Evolutionary conservation across 2,888 invertebrate genomes (phyloP), one percentile per base, ranked within the genome.

Genomic region (Alsophila aescularia): DNA sequence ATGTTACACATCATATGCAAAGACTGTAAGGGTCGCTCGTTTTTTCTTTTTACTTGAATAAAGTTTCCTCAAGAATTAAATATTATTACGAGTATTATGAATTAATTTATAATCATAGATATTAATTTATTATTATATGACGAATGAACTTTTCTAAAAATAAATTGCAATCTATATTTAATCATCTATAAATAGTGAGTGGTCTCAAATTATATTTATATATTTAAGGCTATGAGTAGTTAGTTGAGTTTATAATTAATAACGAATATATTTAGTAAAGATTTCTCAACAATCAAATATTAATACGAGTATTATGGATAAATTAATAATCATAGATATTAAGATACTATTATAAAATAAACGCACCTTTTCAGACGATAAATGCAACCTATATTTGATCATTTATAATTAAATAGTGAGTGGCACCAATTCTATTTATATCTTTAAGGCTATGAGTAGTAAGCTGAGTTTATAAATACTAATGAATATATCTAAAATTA

Each of bases 181-280:
- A n/a, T 6, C 1, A n/a, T 29, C 29, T 29, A 29, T 7, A n/a
- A n/a, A n/a, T 29, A 58, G 49, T 37, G 24, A 36, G 13, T 34
- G 42, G 35, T 50, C 53, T 58, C 16, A 29, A 14, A 24, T n/a
- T 37, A 6, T 53, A 42, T 53, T 37, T 24, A 53, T 47, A 53
- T 10, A 1, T 21, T 0, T 47, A 41, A 53, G 58, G 58, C 44
- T 35, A 50, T 5, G 3, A 24, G n/a, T 7, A 29, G 29, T 29
- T 29, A 1, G 29, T 29, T 29, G n/a, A n/a, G n/a, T 10, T 10
- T 29, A 29, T 29, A n/a, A 29, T 27, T n/a, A 21, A 21, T 21
- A 6, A 21, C n/a, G n/a, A n/a, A n/a, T n/a, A n/a, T n/a, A n/a
- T n/a, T n/a, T n/a, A n/a, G n/a, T n/a, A n/a, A n/a, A n/a, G n/a